Conservation (phyloP, 2,888 invertebrate species). For the Phytoseiulus persimilis region DNA sequence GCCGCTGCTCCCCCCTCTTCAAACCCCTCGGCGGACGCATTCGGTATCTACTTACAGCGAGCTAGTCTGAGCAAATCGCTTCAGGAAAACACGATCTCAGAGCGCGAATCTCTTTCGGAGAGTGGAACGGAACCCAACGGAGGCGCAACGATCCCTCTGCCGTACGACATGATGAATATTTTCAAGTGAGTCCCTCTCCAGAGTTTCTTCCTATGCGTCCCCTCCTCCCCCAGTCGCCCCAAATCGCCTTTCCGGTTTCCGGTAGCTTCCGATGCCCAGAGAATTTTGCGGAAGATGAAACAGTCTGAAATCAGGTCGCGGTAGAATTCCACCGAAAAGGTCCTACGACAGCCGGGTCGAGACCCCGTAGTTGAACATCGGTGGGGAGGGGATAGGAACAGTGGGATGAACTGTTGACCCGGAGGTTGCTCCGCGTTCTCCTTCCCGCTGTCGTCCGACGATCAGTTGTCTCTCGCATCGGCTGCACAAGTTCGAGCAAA, state of each 20-base stretch:
- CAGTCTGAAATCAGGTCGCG: no score
- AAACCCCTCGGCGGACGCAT: conserved; percentile 36
- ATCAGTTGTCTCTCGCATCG: no score
- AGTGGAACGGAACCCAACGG: conserved; percentile 10
- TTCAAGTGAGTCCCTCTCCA: conserved; percentile 13
- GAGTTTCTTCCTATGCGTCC: background rate
- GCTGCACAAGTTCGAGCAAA: background rate
- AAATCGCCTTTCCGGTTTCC: background rate
- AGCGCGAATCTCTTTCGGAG: conserved; percentile 37
- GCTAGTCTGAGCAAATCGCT: conserved; percentile 29
- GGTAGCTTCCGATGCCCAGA: no score
- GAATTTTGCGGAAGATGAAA: no score
- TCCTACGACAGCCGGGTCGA: no score
- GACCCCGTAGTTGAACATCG: no score
- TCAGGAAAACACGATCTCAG: conserved; percentile 32
- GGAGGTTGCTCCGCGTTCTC: no score
- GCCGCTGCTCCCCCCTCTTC: conserved; percentile 39
- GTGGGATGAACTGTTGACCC: no score
- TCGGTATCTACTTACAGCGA: conserved; percentile 30
- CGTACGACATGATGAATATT: conserved; percentile 34
- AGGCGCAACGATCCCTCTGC: background rate
- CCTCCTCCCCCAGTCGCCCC: background rate
- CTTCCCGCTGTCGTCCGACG: no score
- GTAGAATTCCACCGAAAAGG: no score
- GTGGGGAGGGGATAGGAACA: no score